Base-by-base conservation (phyloP, 2,797 vertebrate species). In the Acomys russatus region DNA sequence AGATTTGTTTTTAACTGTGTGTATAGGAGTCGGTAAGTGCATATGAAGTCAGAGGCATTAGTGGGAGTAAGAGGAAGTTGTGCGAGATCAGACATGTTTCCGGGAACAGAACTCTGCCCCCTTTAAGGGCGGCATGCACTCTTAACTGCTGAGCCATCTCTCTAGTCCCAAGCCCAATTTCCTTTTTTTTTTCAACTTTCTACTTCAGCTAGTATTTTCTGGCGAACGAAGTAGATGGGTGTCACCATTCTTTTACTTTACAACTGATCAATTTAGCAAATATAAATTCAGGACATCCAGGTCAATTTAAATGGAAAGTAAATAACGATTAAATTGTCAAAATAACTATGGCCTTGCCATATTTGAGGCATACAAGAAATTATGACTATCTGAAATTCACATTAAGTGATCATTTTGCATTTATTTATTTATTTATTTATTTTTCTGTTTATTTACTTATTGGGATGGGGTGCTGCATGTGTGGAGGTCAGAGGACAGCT, bases 321-420 rank as follows among this genome's bases (percentile, higher is more conserved):
- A 93, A 80, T 7, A 59, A 86, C 49, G 44, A 61, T 84, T 22
- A 51, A 51, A 33, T 63, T 95, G 87, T 90, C 64, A 77, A 38
- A 56, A 5, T 83, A 95, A 56, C 71, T 88, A 78, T 88, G 14
- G 63, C 23, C 59, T 64, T 54, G 66, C 18, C 20, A 70, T 84
- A 90, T 90, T 92, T 93, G 86, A 18, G 30, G 66, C 2, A 90
- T 23, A 86, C 12, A 82, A 80, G 92, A 94, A 82, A 93, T 38
- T 49, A 64, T 35, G 20, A 56, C 90, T 93, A 88, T 74, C 51
- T 79, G 70, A 95, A 94, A 95, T 71, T 95, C 23, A 93, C 56
- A 82, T 94, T 95, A 73, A 92, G 22, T 70, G 88, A 44, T n/a
- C 28, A 70, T 74, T 44, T 35, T 59, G 14, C 6, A 54, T 86